Base-by-base conservation (phyloP, 2,797 vertebrate species). In the Arrhamphus sclerolepis region DNA sequence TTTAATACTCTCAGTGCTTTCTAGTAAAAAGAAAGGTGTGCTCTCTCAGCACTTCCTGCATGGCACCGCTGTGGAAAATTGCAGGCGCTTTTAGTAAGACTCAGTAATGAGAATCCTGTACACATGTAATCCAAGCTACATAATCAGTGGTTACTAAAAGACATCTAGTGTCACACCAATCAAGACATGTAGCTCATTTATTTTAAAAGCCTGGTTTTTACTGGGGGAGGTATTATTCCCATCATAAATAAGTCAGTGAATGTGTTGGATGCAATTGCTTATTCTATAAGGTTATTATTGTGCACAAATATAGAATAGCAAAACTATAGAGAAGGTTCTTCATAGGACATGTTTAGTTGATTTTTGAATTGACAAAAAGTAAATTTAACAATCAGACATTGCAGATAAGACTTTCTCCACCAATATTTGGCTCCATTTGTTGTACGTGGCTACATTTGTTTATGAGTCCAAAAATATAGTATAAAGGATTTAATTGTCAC, bases 11-110 rank as follows among this genome's bases (percentile, higher is more conserved):
- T 74, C 69, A 51, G 74, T 71, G 73, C 83, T 75, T 86, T 85
- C 78, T 78, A 78, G 85, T 78, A 77, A 85, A 44, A 84, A 78
- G 66, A 73, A 70, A 76, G 69, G 66, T 65, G 60, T 83, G 77
- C 75, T 59, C 81, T 75, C 78, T 85, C 87, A 87, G 81, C 75
- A 81, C 56, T 85, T 86, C 73, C 74, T 72, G 34, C 52, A 29
- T 76, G 81, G 77, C 77, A 74, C 64, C 63, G 76, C 57, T 60
- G 60, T 61, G 72, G 75, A 82, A 76, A 66, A 78, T 60, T 66
- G 62, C 56, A 55, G 56, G 71, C 83, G 82, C 84, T 89, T 87
- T 89, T 82, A 84, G 81, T 67, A 72, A 75, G 82, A 87, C 83
- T 82, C 62, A 16, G 72, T 88, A 80, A 91, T 85, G 82, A 84